Evolutionary conservation across 2,113 vertebrate genomes (phyloP).

Genomic region (Atrichornis clamosus): DNA sequence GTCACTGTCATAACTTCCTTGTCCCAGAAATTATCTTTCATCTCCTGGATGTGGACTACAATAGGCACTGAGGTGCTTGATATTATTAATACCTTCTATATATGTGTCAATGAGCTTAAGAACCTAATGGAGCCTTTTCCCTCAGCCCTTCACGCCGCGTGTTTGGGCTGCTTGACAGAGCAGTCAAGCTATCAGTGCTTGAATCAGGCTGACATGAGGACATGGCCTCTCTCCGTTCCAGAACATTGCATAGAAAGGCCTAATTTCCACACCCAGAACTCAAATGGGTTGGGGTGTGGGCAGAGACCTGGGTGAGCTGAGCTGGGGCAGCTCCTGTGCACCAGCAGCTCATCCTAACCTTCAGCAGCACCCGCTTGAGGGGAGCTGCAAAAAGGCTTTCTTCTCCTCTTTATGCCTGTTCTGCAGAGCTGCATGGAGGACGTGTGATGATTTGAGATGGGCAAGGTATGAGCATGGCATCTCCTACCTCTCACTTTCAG

Average conservation of each 20-base stretch:
- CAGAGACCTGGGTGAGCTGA: background rate
- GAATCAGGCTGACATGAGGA: background rate
- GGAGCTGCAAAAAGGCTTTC: background rate
- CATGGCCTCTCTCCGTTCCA: background rate
- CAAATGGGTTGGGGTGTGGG: accelerated
- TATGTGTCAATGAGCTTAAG: slow-evolving; percentile 41
- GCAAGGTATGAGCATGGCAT: background rate
- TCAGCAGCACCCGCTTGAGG: background rate
- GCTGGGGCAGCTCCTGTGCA: background rate
- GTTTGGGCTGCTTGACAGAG: background rate
- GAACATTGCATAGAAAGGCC: background rate
- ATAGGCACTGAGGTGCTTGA: slow-evolving; percentile 16
- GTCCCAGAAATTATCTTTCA: slow-evolving; percentile 64
- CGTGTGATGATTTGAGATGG: background rate
- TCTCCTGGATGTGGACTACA: slow-evolving; percentile 40
- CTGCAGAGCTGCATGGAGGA: background rate
- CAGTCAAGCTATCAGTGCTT: background rate
- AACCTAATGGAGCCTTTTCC: slow-evolving; percentile 31
- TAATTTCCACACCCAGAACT: background rate
- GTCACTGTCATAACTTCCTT: slow-evolving; percentile 45
- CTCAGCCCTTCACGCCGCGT: background rate
- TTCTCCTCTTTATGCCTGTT: background rate
- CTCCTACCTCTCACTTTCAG: background rate
- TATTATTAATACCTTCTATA: slow-evolving; percentile 49
- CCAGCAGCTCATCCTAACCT: background rate